Percentiles rank a stretch among this genome's conserved stretches.
phyloP scores from a whole-genome alignment of 2,888 invertebrate genomes.

The Arctia plantaginis region DNA sequence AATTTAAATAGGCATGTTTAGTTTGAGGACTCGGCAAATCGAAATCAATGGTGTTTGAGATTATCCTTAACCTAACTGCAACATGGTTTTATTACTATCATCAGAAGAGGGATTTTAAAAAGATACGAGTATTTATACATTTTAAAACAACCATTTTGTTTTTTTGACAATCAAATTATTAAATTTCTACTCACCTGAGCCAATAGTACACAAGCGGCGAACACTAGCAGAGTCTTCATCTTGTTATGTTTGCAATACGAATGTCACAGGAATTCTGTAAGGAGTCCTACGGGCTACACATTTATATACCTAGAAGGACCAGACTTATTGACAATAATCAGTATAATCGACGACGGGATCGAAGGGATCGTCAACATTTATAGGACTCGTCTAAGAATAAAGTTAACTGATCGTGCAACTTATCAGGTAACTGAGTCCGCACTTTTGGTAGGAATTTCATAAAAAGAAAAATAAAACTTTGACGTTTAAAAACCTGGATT shows the following conservation, averaged over 20 bases:
- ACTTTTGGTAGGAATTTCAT: background rate
- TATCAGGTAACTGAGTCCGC: background rate
- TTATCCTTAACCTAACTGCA: too few relatives aligned
- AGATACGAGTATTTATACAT: too few relatives aligned
- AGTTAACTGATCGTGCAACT: background rate
- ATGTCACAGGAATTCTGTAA: conserved; percentile 40
- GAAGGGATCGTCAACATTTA: conserved; percentile 63
- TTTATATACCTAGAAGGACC: conserved; percentile 60
- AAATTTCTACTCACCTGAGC: conserved; percentile 69
- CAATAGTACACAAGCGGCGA: conserved; percentile 75
- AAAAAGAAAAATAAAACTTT: background rate
- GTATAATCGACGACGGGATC: conserved; percentile 54
- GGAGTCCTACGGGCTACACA: conserved; percentile 24
- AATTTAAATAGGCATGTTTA: too few relatives aligned
- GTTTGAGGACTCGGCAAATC: too few relatives aligned
- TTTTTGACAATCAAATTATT: background rate
- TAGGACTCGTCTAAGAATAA: background rate
- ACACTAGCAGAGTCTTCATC: conserved; percentile 79
- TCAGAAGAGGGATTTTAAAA: too few relatives aligned
- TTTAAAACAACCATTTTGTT: too few relatives aligned
- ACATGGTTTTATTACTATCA: too few relatives aligned
- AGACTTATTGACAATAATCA: conserved; percentile 55
- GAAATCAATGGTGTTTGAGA: too few relatives aligned
- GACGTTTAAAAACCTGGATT: background rate
- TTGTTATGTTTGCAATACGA: conserved; percentile 33